Conservation (phyloP, 2,113 vertebrate genomes). For the Capricornis sumatraensis region DNA sequence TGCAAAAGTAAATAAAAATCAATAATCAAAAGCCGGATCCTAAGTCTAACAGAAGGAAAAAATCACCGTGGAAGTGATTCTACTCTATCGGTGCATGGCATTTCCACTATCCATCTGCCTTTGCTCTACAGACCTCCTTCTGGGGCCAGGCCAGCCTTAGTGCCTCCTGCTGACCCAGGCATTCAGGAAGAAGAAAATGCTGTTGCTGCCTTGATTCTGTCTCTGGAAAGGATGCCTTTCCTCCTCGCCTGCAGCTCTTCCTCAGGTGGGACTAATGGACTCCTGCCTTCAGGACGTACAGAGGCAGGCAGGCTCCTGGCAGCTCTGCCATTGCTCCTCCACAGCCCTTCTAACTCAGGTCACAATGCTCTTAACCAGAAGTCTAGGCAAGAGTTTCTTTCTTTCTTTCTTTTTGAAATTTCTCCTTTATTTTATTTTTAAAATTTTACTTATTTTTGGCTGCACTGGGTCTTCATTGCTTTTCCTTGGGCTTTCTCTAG, state of each 20-base stretch:
- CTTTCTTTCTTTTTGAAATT: not conserved
- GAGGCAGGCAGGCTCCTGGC: not conserved
- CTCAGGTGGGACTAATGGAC: not conserved
- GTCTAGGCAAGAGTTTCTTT: not conserved
- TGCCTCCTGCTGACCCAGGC: not conserved
- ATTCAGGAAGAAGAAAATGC: not conserved
- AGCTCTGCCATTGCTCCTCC: not conserved
- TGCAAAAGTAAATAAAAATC: slow-evolving; percentile 19
- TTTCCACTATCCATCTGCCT: not conserved
- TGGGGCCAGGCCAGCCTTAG: not conserved
- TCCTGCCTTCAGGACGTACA: not conserved
- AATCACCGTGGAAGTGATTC: not conserved
- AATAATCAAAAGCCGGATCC: not conserved
- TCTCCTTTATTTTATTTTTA: not conserved
- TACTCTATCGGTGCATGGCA: not conserved
- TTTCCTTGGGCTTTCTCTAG: not conserved
- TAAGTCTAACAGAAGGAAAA: not conserved
- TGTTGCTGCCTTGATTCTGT: not conserved
- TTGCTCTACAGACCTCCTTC: not conserved
- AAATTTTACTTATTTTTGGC: not conserved
- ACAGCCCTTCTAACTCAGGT: not conserved
- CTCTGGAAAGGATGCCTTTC: not conserved
- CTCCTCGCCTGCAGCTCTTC: not conserved
- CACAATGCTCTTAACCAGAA: not conserved
- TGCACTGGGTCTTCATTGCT: not conserved